These are phyloP conservation scores for Myotis vivesi DNA, from an alignment of 2,797 vertebrate species.

Conservation along the genomic window DNA sequence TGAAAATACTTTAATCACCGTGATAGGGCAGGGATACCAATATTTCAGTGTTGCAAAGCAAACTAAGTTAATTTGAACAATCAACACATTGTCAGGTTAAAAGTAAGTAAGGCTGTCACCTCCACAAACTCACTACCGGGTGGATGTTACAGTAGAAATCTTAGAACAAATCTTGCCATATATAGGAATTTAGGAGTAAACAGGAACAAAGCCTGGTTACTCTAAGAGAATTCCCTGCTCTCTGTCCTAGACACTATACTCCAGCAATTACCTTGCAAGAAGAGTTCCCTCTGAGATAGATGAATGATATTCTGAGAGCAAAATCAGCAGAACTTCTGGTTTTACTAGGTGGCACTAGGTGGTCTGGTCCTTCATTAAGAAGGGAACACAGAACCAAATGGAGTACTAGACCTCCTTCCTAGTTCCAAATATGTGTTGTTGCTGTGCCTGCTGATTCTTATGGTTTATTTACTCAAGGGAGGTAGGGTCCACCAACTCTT, in stretches of 20 bases:
- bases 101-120: background rate
- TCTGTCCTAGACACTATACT: background rate
- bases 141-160: background rate
- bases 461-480: background rate
- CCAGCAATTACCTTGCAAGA: background rate
- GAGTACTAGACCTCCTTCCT: background rate
- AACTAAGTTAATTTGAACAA: background rate
- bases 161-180: background rate
- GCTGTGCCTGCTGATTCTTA: background rate
- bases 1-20: background rate
- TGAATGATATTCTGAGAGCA: background rate
- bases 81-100: background rate
- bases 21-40: background rate
- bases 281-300: background rate
- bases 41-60: background rate
- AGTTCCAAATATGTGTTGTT: background rate
- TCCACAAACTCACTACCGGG: background rate
- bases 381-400: background rate
- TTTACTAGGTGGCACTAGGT: background rate
- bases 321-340: background rate
- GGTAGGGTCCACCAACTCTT: background rate
- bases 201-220: background rate
- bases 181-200: background rate
- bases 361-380: background rate
- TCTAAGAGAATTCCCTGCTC: background rate